Percentiles rank a stretch among this genome's conserved stretches.
These are phyloP conservation scores for Hucho hucho DNA, from an alignment of 2,113 vertebrate species.

Conservation along the genomic window DNA sequence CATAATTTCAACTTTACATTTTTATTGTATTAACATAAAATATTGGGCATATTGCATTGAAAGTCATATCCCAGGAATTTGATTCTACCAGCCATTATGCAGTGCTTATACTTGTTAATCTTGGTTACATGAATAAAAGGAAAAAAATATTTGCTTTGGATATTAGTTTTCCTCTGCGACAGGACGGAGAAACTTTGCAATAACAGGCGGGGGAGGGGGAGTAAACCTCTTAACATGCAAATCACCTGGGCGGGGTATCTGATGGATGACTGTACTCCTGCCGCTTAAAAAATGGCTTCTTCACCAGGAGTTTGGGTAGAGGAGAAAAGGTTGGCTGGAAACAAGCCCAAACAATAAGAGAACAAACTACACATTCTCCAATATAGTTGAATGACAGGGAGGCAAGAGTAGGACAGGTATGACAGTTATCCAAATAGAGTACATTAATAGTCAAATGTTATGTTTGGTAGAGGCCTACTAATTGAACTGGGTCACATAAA, in stretches of 20 bases:
- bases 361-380: conserved; percentile 15
- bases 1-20: conserved; percentile 82
- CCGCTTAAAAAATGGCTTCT: conserved; percentile 44
- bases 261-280: conserved; percentile 51
- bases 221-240: conserved; percentile 60
- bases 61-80: conserved; percentile 78
- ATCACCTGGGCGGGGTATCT: conserved; percentile 48
- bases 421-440: too few species aligned
- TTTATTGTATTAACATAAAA: conserved; percentile 85
- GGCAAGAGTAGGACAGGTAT: too few species aligned
- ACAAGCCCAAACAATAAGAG: conserved; percentile 31
- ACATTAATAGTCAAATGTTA: too few species aligned
- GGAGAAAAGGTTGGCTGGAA: conserved; percentile 1
- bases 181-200: conserved; percentile 61
- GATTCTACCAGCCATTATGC: conserved; percentile 72
- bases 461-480: too few species aligned
- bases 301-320: conserved; percentile 16
- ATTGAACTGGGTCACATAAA: too few species aligned
- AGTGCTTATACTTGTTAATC: conserved; percentile 74
- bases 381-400: too few species aligned
- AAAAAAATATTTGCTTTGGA: conserved; percentile 72
- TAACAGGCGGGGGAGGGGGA: conserved; percentile 40
- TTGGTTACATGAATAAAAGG: conserved; percentile 62
- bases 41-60: conserved; percentile 73
- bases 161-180: conserved; percentile 70